Evolutionary conservation across 2,888 invertebrate genomes (phyloP).

Genomic region (Apodemia zela): DNA sequence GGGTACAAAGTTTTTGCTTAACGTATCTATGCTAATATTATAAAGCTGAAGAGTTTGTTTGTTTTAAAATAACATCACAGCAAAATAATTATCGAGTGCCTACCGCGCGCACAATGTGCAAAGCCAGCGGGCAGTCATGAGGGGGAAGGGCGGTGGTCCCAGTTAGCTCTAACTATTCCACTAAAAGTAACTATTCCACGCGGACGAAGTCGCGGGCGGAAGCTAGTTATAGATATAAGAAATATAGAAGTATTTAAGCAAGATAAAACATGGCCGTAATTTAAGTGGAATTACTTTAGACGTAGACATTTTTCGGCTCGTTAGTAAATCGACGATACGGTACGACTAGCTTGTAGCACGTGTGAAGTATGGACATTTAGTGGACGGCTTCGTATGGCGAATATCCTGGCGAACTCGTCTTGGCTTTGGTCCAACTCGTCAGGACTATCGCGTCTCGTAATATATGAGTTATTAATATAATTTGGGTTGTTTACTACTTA

Average conservation of each 20-base stretch:
- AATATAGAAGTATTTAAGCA: background rate
- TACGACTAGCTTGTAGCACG: background rate
- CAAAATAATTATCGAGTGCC: too few relatives aligned
- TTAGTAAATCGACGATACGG: background rate
- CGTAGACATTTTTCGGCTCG: slow-evolving; percentile 4
- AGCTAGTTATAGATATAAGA: too few relatives aligned
- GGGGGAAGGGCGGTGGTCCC: too few relatives aligned
- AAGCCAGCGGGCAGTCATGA: too few relatives aligned
- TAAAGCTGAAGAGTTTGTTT: too few relatives aligned
- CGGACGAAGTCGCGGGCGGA: too few relatives aligned
- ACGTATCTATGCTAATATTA: too few relatives aligned
- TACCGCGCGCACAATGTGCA: too few relatives aligned
- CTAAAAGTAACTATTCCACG: too few relatives aligned
- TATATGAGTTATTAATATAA: background rate
- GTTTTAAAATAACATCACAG: too few relatives aligned
- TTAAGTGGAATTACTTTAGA: background rate
- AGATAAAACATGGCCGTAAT: background rate
- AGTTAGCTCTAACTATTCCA: too few relatives aligned
- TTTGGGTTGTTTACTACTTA: background rate
- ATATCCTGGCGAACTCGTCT: background rate
- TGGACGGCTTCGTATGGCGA: background rate
- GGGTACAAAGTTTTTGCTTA: too few relatives aligned
- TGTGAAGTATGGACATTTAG: slow-evolving; percentile 9
- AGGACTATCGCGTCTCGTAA: background rate
- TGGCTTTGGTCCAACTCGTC: background rate